These are phyloP conservation scores for Dasypolia templi DNA, from an alignment of 2,888 invertebrate genomes.

Conservation along the genomic window DNA sequence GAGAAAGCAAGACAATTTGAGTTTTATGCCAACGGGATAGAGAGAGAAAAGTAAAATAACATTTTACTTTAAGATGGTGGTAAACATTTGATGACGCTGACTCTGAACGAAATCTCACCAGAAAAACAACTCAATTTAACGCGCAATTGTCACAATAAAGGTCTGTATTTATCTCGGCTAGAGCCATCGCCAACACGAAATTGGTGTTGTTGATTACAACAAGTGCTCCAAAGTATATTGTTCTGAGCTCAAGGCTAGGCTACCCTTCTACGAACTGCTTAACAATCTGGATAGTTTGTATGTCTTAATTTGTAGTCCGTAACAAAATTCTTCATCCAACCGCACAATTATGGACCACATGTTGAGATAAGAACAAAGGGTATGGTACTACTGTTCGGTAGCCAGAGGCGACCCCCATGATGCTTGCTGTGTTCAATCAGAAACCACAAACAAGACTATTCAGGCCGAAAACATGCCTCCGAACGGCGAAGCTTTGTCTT, in stretches of 20 bases:
- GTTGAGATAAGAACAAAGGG: constrained; percentile 83
- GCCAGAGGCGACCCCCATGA: constrained; percentile 77
- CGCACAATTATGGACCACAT: constrained; percentile 84
- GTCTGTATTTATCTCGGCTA: constrained; percentile 24
- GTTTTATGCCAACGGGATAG: constrained; percentile 31
- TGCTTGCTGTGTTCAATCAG: constrained; percentile 79
- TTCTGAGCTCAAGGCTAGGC: constrained; percentile 32
- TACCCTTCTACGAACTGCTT: constrained; percentile 57
- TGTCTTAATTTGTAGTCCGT: constrained; percentile 76
- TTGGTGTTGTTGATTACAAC: constrained; percentile 47
- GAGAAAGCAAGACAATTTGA: constrained; percentile 30
- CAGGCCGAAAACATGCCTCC: constrained; percentile 69
- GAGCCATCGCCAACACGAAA: constrained; percentile 19
- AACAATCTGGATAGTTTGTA: constrained; percentile 48
- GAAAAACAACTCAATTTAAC: constrained; percentile 40
- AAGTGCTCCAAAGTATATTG: constrained; percentile 43
- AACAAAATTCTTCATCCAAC: constrained; percentile 74
- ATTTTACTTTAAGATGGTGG: constrained; percentile 6
- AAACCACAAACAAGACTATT: constrained; percentile 87
- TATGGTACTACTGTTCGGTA: constrained; percentile 83
- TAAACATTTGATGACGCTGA: constrained; percentile 42
- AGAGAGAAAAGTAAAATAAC: constrained; percentile 3
- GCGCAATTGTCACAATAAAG: constrained; percentile 39
- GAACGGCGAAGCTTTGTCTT: constrained; percentile 74
- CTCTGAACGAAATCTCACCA: constrained; percentile 23